Base-by-base conservation (phyloP, 2,113 vertebrate genomes). In the Actenoides lindsayi region DNA sequence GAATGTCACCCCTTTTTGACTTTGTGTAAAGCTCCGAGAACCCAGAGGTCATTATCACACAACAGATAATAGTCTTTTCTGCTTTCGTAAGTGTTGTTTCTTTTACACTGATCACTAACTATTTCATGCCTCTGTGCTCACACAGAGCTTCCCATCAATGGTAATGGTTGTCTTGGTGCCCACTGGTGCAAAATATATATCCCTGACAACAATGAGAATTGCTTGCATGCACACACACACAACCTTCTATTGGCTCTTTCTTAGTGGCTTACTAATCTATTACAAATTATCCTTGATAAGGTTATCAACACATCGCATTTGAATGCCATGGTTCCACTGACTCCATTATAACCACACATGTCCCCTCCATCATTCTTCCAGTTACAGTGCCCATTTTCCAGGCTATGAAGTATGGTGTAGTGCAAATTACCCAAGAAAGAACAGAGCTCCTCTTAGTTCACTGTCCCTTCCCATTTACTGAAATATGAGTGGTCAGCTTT, bases 351-450 rank as follows among this genome's bases (percentile, higher is more conserved):
- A 95, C 83, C 70, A 79, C 17, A 57, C 53, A 64, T 87, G 44
- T 33, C 16, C 12, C 23, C 14, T 56, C 41, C 41, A 67, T 78
- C 69, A 67, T 51, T 33, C 60, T 90, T 85, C 33, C 14, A 2
- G 57, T 78, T 82, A 71, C 64, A 39, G 31, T 84, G 48, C 24
- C 57, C 44, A 84, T 95, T 97, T 97, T 87, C 53, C 95, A 94
- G 86, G 25, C 74, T 73, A 60, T 94, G 93, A 96, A 96, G 41
- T 83, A 89, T 2, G 28, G 14, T 63, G 20, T 33, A 64, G 65
- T 20, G 35, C 86, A 92, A 90, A 86, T 92, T 53, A 90, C 24
- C 11, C 62, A 79, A 62, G 78, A 56, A 85, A 91, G 53, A 48
- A 90, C 5, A 13, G 19, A 64, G 28, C 15, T 3, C 54, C 70